A percentile compares a stretch with the other conserved stretches of the same genome.
Evolutionary conservation across 2,888 invertebrate species (phyloP).

Genomic region (Ormyrus thymus): DNA sequence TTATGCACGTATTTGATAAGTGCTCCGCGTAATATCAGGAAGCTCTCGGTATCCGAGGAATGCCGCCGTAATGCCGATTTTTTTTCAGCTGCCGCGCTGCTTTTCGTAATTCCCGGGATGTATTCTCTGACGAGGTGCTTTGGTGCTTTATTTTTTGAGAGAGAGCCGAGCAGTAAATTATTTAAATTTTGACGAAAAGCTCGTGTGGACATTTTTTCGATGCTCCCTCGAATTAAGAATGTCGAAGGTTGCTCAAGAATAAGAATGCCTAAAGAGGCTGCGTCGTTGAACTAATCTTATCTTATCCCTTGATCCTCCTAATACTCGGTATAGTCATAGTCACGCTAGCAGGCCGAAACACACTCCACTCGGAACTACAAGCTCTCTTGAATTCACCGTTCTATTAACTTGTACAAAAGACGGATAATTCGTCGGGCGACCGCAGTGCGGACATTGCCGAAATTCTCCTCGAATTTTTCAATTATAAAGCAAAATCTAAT

Average conservation of each 20-base stretch:
- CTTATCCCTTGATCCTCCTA: conserved; percentile 69
- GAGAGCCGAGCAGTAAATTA: no score
- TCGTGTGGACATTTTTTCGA: neutral
- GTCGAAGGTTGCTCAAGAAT: conserved; percentile 7
- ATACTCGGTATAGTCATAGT: conserved; percentile 59
- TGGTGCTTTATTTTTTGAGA: neutral
- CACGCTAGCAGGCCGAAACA: conserved; percentile 15
- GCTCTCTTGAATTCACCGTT: conserved; percentile 17
- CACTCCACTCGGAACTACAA: conserved; percentile 18
- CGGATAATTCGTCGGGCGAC: no score
- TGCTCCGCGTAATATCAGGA: conserved; percentile 36
- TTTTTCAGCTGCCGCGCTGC: no score
- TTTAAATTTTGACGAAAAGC: no score
- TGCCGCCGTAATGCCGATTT: neutral
- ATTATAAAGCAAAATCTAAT: no score
- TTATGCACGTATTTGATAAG: conserved; percentile 53
- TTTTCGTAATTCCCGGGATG: neutral
- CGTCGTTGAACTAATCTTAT: conserved; percentile 66
- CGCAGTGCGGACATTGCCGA: no score
- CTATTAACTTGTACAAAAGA: conserved; percentile 5
- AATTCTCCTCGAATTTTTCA: no score
- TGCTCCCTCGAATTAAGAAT: neutral
- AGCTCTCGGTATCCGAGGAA: conserved; percentile 29
- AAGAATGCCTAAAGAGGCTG: conserved; percentile 60
- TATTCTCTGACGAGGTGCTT: conserved; percentile 2